These are phyloP conservation scores for Lydus trimaculatus DNA, from an alignment of 2,888 invertebrate genomes.

Conservation along the genomic window DNA sequence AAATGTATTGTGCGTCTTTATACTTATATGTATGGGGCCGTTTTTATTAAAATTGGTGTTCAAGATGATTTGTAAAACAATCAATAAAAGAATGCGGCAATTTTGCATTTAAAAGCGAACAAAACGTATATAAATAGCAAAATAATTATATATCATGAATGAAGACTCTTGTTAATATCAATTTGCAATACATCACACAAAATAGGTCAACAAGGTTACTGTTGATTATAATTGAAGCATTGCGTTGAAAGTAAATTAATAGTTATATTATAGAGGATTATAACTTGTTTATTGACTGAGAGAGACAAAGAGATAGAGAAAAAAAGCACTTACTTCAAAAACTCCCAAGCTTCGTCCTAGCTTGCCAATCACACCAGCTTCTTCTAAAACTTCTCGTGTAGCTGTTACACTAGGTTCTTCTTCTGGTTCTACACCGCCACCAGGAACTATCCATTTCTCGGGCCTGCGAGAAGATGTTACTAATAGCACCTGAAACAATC, in stretches of 20 bases:
- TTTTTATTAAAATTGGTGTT: too few species aligned
- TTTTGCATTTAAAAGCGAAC: too few species aligned
- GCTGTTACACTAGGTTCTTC: slow-evolving; percentile 90
- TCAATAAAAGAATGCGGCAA: too few species aligned
- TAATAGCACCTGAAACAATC: slow-evolving; percentile 76
- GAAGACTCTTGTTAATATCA: not conserved
- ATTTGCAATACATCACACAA: not conserved
- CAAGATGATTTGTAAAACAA: too few species aligned
- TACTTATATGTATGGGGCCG: too few species aligned
- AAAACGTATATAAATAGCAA: not conserved
- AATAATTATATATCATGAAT: not conserved
- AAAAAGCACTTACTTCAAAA: slow-evolving; percentile 80
- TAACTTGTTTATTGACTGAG: too few species aligned
- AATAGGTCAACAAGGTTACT: not conserved
- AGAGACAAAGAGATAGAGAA: too few species aligned
- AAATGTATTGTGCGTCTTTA: too few species aligned
- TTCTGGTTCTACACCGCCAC: slow-evolving; percentile 96
- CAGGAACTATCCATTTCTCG: slow-evolving; percentile 96
- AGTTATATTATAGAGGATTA: too few species aligned
- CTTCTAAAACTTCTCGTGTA: slow-evolving; percentile 91
- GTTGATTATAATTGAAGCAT: not conserved
- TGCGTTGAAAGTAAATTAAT: not conserved
- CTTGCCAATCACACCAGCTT: slow-evolving; percentile 93
- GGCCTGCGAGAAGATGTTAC: slow-evolving; percentile 91
- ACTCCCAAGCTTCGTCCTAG: slow-evolving; percentile 89